phyloP scores from a whole-genome alignment of 2,888 invertebrate species.

The Synanthedon tipuliformis region DNA sequence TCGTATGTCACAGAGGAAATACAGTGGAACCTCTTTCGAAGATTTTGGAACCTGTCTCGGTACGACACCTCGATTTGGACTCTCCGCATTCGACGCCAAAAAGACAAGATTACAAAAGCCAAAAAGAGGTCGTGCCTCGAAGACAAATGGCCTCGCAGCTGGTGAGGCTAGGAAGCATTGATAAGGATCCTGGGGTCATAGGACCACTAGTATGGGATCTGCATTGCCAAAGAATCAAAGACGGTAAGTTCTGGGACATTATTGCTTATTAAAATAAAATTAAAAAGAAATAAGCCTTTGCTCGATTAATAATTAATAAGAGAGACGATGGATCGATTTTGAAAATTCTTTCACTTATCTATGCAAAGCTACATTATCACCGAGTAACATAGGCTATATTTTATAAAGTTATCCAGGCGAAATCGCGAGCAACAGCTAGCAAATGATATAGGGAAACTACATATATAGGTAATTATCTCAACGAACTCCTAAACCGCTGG shows the following conservation, averaged over 20 bases:
- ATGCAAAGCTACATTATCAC: no score
- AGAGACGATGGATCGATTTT: no score
- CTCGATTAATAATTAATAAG: no score
- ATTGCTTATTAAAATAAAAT: no score
- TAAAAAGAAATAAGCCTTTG: no score
- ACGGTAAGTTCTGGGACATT: constrained; percentile 34
- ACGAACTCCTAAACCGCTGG: no score
- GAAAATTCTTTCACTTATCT: no score
- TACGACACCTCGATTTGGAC: constrained; percentile 76
- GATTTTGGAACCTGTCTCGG: constrained; percentile 82
- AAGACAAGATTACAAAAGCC: neutral
- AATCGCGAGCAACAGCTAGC: no score
- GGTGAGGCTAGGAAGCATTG: constrained; percentile 77
- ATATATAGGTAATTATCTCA: no score
- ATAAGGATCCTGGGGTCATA: constrained; percentile 84
- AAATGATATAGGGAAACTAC: no score
- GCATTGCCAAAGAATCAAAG: constrained; percentile 76
- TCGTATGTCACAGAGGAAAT: constrained; percentile 62
- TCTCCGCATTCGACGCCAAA: constrained; percentile 35
- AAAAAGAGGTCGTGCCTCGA: constrained; percentile 36
- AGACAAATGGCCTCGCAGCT: constrained; percentile 63
- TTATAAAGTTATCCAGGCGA: no score
- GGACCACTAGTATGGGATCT: constrained; percentile 88
- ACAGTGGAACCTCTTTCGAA: constrained; percentile 83
- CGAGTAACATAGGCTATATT: no score